These are phyloP conservation scores for Anniella stebbinsi DNA, from an alignment of 2,797 vertebrate genomes.

Conservation along the genomic window DNA sequence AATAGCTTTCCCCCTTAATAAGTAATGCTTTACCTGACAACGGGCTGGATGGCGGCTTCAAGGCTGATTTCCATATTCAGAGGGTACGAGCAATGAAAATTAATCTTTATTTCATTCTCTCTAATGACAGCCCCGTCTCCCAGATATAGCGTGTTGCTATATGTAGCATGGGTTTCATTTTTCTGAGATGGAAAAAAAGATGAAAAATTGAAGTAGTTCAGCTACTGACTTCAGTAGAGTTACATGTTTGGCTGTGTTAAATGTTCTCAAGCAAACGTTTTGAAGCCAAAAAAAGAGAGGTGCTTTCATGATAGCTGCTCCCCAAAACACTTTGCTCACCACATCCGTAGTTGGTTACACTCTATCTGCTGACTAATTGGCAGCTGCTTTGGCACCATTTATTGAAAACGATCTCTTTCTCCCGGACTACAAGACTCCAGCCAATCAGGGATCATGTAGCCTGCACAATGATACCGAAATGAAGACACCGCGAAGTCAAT, in stretches of 20 bases:
- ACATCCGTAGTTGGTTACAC: not conserved
- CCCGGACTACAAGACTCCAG: not conserved
- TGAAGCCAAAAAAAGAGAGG: no score
- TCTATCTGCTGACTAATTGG: not conserved
- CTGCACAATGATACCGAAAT: not conserved
- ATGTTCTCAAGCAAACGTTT: not conserved
- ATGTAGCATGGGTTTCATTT: constrained; percentile 69
- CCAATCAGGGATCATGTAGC: not conserved
- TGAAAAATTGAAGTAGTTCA: constrained; percentile 52
- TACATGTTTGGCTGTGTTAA: not conserved
- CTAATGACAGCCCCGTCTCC: constrained; percentile 69
- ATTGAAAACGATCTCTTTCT: not conserved
- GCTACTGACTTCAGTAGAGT: not conserved
- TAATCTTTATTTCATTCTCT: constrained; percentile 72
- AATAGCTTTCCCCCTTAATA: constrained; percentile 54
- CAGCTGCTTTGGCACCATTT: not conserved
- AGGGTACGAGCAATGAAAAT: constrained; percentile 81
- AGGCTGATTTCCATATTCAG: constrained; percentile 78
- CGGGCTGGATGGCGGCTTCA: constrained; percentile 73
- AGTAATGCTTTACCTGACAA: constrained; percentile 69
- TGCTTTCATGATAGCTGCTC: no score
- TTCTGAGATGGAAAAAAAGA: constrained; percentile 37
- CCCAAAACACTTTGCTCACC: not conserved
- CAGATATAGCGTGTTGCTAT: constrained; percentile 73
- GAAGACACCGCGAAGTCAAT: not conserved